Base-by-base conservation (phyloP, 2,113 vertebrate species). In the Struthio camelus region DNA sequence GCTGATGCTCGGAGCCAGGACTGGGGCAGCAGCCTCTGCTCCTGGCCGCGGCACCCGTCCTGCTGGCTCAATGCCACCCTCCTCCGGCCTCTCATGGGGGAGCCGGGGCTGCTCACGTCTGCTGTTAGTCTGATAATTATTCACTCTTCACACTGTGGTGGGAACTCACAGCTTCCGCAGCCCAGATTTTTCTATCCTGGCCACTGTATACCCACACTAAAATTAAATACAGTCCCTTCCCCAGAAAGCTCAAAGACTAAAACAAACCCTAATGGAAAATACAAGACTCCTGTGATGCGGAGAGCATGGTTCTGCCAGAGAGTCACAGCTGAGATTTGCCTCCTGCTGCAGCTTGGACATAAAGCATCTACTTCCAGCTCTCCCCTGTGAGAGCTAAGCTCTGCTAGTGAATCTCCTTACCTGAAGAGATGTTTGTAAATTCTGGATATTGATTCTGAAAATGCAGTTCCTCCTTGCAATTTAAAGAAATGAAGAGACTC, bases 401-500 rank as follows among this genome's bases (percentile, higher is more conserved):
- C n/a, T 76, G 91, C 66, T 54, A 6, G 1, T 25, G 28, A 66
- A 58, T 15, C 46, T 72, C 56, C 50, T 72, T 27, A 80, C 73
- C 58, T 25, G 30, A 38, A 79, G 71, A 82, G 27, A 1, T 92
- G 27, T 61, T 70, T 82, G 62, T 44, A 62, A 62, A 46, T 85
- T 90, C 84, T 6, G 12, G 58, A 51, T 69, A 85, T 85, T 40
- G 90, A 91, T 84, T 75, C 77, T 89, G 81, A 75, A 94, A 83
- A 70, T 25, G 17, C 44, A 32, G 34, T 28, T 75, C 65, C 53
- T 83, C 71, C 65, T 71, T 59, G 50, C 71, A 61, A 59, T 86
- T 80, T 84, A 73, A 75, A 89, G 85, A 82, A 77, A 83, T 36
- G 10, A 75, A 75, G 72, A 93, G 58, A 36, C 62, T 40, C 62